These are phyloP conservation scores for Eulacestoma nigropectus DNA, from an alignment of 2,113 vertebrate genomes.

Conservation along the genomic window DNA sequence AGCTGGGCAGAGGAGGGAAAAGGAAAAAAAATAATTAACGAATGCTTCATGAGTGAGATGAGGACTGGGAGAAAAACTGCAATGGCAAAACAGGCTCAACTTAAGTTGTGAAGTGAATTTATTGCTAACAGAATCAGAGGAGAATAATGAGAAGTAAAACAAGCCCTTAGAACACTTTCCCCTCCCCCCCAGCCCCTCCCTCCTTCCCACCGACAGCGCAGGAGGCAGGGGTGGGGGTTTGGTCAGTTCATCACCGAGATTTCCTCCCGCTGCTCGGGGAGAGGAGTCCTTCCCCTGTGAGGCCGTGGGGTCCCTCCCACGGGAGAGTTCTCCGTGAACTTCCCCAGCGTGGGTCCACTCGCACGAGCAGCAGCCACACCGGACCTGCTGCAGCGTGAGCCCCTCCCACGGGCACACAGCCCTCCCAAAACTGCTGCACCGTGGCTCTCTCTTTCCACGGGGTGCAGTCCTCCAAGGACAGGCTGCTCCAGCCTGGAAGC, in stretches of 20 bases:
- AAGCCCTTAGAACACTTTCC: neutral
- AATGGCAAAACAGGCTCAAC: neutral
- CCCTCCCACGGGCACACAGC: neutral
- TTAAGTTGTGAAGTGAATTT: neutral
- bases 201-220: neutral
- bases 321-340: neutral
- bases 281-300: neutral
- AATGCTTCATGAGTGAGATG: neutral
- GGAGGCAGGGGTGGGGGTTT: neutral
- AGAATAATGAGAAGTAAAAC: neutral
- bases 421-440: neutral
- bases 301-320: neutral
- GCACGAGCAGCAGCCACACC: too few species aligned
- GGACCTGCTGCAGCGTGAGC: too few species aligned
- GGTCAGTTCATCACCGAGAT: neutral
- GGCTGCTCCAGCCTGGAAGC: neutral
- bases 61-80: neutral
- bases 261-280: neutral
- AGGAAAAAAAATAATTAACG: neutral
- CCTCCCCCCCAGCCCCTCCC: neutral
- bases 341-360: rapidly evolving
- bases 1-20: neutral
- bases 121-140: neutral
- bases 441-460: too few species aligned
- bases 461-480: neutral